Evolutionary conservation across 1,140 invertebrate species (phyloP), one percentile per base, ranked within the genome.

Genomic region (Macrobrachium nipponense): DNA sequence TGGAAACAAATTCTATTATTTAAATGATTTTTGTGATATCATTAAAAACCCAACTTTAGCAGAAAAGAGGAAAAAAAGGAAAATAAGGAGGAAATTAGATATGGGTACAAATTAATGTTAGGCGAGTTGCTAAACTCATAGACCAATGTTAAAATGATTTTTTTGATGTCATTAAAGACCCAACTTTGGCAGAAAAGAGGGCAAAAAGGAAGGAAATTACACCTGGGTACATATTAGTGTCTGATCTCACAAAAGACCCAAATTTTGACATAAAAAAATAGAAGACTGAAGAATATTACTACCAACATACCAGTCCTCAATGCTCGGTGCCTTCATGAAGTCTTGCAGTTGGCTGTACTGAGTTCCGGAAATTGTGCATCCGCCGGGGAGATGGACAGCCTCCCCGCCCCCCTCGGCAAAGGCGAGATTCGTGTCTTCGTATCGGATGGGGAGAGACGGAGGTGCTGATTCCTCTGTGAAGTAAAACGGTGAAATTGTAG

Each of bases 321-420:
- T 86, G 27, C 83, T 86, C 14, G 83, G 83, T 17, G 83, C 58
- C 76, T 86, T 72, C 83, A 86, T 86, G n/a, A 86, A 86, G 23
- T 58, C 60, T 23, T 86, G 77, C 15, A 86, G 59, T 66, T 86
- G 76, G 20, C 61, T 59, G 75, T 80, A 86, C 66, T 86, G 83
- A 4, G 62, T 61, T 14, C 66, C 83, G 8, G 75, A 79, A 10
- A 86, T 77, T 0, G 76, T 86, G 60, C 83, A 86, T 11, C 83
- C 83, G n/a, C 83, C 83, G 11, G 83, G 83, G 5, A 86, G 83
- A 23, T 86, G 83, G 3, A 86, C 83, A 5, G 59, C 51, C 83
- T 86, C 83, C 44, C 60, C 76, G 0, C 83, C 60, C 0, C 76
- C 83, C 20, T 86, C 83, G n/a, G 76, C 83, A 27, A 27, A 86